Evolutionary conservation across 2,888 invertebrate species (phyloP).

Genomic region (Ferrisia virgata): DNA sequence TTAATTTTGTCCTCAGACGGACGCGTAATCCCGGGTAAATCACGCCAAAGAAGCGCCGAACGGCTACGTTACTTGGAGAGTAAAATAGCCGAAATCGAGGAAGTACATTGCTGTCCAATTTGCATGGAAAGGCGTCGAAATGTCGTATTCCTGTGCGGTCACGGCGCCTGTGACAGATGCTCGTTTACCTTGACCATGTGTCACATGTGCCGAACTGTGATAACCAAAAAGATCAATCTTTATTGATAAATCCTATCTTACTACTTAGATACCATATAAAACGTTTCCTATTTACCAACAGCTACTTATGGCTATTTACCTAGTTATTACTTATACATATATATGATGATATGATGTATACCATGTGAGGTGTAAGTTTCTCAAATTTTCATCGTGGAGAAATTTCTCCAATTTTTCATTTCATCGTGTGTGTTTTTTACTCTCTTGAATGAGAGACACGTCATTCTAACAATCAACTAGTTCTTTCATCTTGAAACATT

Average conservation of each 20-base stretch:
- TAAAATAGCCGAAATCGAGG: conserved; percentile 81
- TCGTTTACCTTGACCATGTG: conserved; percentile 76
- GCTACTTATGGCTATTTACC: background rate
- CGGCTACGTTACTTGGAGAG: conserved; percentile 68
- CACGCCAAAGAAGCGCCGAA: conserved; percentile 63
- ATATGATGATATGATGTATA: too few species aligned
- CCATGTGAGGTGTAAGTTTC: background rate
- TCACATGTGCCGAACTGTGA: conserved; percentile 80
- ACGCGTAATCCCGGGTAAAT: conserved; percentile 52
- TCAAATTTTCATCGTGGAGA: background rate
- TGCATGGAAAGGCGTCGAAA: conserved; percentile 82
- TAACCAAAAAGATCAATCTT: conserved; percentile 69
- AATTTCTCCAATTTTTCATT: too few species aligned
- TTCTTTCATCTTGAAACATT: background rate
- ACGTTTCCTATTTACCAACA: background rate
- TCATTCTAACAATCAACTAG: background rate
- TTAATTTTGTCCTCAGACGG: conserved; percentile 52
- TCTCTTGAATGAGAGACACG: too few species aligned
- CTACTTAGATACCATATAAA: too few species aligned
- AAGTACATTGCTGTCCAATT: conserved; percentile 79
- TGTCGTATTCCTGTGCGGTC: conserved; percentile 84
- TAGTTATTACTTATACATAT: too few species aligned
- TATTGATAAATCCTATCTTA: conserved; percentile 55
- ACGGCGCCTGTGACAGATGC: conserved; percentile 78
- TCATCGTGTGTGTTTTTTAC: too few species aligned